Evolutionary conservation across 2,113 vertebrate genomes (phyloP).

Genomic region (Mesoclemmys tuberculata): DNA sequence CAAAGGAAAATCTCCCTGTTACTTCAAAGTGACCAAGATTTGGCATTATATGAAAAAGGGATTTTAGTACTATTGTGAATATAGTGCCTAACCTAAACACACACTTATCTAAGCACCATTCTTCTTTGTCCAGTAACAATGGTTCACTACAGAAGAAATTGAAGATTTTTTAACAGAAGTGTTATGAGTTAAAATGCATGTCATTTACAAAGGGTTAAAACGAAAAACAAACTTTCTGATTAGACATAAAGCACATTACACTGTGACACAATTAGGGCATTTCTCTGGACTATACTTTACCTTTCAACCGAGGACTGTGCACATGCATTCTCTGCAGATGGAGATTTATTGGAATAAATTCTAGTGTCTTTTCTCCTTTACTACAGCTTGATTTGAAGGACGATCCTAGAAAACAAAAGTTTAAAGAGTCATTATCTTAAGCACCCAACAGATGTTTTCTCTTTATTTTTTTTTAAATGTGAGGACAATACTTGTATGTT

Average conservation of each 20-base stretch:
- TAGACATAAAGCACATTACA: not conserved
- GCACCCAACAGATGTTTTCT: constrained; percentile 27
- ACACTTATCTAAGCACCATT: not conserved
- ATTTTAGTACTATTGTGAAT: not conserved
- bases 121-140: not conserved
- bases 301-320: constrained; percentile 91
- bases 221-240: not conserved
- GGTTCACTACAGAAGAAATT: not conserved
- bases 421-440: constrained; percentile 49
- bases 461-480: not conserved
- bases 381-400: constrained; percentile 97
- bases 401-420: constrained; percentile 82
- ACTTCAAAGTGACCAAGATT: not conserved
- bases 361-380: constrained; percentile 95
- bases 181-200: not conserved
- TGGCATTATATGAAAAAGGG: not conserved
- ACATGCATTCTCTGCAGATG: constrained; percentile 97
- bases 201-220: not conserved
- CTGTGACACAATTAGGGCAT: not conserved
- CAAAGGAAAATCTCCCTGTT: not conserved
- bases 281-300: constrained; percentile 70
- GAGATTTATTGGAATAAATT: constrained; percentile 97
- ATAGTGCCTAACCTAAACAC: not conserved
- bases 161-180: not conserved
- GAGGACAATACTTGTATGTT: not conserved